These are phyloP conservation scores for Caenorhabditis auriculariae DNA, from an alignment of 2,888 invertebrate genomes.

Conservation along the genomic window DNA sequence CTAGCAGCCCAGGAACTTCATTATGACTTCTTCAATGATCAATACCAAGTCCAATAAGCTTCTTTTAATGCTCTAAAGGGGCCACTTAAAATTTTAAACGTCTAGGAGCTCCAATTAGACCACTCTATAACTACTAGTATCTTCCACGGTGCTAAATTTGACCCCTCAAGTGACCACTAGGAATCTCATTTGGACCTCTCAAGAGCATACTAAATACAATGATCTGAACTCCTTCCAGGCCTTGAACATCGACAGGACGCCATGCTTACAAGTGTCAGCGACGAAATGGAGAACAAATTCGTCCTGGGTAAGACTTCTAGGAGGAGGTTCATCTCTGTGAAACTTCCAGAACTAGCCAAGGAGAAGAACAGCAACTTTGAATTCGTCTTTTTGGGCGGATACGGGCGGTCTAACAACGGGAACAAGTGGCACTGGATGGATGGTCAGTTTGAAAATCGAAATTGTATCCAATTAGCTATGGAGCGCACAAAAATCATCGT, in stretches of 20 bases:
- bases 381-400: conserved; percentile 44
- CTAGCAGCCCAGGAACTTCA: too few relatives aligned
- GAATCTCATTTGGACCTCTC: too few relatives aligned
- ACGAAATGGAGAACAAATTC: conserved; percentile 43
- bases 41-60: too few relatives aligned
- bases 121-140: too few relatives aligned
- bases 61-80: too few relatives aligned
- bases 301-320: conserved; percentile 20
- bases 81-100: too few relatives aligned
- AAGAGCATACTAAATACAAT: neutral
- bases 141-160: too few relatives aligned
- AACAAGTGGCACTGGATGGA: conserved; percentile 55
- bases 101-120: too few relatives aligned
- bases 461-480: neutral
- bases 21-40: too few relatives aligned
- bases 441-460: conserved; percentile 20
- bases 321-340: neutral
- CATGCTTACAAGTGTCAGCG: conserved; percentile 40
- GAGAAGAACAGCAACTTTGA: conserved; percentile 34
- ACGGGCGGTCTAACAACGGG: conserved; percentile 43
- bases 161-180: too few relatives aligned
- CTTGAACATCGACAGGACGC: conserved; percentile 44
- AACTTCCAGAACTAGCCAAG: conserved; percentile 33
- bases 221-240: conserved; percentile 26
- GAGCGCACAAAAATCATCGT: neutral